Evolutionary conservation across 2,888 invertebrate genomes (phyloP), one percentile per base, ranked within the genome.

Genomic region (Hirtodrosophila alboralis): DNA sequence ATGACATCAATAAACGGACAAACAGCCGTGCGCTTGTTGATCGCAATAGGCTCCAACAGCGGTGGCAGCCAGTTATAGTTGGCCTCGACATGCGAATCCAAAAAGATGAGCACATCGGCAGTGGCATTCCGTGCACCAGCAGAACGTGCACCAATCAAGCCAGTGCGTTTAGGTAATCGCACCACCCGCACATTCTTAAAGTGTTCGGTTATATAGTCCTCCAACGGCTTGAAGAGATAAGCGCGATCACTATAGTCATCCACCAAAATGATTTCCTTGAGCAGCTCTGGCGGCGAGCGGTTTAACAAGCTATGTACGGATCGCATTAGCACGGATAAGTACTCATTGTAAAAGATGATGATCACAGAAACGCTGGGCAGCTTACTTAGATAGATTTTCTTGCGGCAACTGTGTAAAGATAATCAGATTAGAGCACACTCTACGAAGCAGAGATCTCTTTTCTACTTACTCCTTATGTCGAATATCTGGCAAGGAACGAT

Each of bases 1-100:
- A 99, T 93, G n/a, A 98, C 98, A 91, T 99, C 98, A 63, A 99
- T 98, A 88, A 97, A 98, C 0, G 98, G 98, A 89, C 98, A 99
- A 8, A 98, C 96, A 52, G 95, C 97, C 2, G 96, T 96, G 79
- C 93, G 94, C 86, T 95, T 94, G 90, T 97, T 93, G 76, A 94
- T 89, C 6, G 96, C 96, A 84, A 98, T 98, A 0, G 98, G 98
- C 78, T 97, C 97, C 92, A 97, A 91, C 78, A 97, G 91, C 12
- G 98, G 97, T 7, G 97, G 97, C 65, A 98, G 89, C 97, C 97
- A 98, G 90, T 98, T 97, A 65, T 96, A 94, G 84, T 95, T 97
- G 21, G 96, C 96, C 90, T 97, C 97, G 0, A 96, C 95, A 86
- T 98, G 98, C 0, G 97, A 97, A 90, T 98, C 98, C 13, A 98